Evolutionary conservation across 2,113 vertebrate genomes (phyloP).

Genomic region (Syrrhaptes paradoxus): DNA sequence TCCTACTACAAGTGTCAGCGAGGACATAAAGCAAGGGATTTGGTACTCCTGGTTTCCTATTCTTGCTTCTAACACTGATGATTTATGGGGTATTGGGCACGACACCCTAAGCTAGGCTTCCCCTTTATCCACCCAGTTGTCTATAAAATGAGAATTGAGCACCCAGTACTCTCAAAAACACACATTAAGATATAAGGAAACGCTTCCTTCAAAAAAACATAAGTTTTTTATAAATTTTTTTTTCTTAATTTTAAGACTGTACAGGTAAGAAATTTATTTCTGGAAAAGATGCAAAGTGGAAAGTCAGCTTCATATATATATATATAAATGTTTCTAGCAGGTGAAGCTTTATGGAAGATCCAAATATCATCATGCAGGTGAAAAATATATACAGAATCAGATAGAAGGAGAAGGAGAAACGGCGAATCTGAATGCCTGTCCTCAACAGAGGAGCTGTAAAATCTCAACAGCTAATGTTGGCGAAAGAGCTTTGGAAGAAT

Average conservation of each 20-base stretch:
- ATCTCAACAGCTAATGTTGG: constrained; percentile 31
- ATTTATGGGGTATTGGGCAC: not conserved
- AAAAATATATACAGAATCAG: not conserved
- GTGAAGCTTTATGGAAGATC: not conserved
- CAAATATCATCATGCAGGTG: not conserved
- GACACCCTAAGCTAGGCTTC: not conserved
- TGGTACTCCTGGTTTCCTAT: not conserved
- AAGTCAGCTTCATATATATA: not conserved
- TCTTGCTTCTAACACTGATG: not conserved
- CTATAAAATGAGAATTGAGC: not conserved
- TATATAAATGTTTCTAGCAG: not conserved
- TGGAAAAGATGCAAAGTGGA: not conserved
- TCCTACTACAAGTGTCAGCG: not conserved
- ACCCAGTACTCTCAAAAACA: not conserved
- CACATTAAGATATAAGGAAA: not conserved
- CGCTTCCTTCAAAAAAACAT: not conserved
- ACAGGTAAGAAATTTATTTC: not conserved
- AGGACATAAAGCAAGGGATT: not conserved
- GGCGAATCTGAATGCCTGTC: not conserved
- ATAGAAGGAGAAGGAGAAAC: not conserved
- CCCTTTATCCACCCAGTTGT: not conserved
- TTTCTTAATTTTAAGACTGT: not conserved
- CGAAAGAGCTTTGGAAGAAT: constrained; percentile 30
- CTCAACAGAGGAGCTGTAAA: not conserved
- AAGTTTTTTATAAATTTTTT: not conserved